Conservation (phyloP, 2,797 vertebrate species). For the Eptatretus atami region DNA sequence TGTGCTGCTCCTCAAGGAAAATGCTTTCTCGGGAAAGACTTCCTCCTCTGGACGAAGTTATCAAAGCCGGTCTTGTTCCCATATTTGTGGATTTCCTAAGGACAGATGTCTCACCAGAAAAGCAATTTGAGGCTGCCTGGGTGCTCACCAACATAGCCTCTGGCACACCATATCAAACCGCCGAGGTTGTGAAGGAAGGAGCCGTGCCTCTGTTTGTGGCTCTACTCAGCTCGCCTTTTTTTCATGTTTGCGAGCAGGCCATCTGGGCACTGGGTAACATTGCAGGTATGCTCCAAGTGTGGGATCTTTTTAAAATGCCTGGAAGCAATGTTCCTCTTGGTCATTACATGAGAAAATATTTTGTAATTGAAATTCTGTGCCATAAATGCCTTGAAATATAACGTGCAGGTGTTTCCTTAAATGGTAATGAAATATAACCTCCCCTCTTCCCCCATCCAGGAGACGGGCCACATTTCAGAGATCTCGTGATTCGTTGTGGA, state of each 20-base stretch:
- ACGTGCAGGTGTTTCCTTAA: too few species aligned
- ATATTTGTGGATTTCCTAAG: constrained; percentile 53
- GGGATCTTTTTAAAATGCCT: too few species aligned
- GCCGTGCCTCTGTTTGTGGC: constrained; percentile 55
- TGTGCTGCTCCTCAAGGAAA: constrained; percentile 24
- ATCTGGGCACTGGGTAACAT: constrained; percentile 92
- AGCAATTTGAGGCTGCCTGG: constrained; percentile 93
- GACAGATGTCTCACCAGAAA: constrained; percentile 27
- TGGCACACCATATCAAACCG: constrained; percentile 56
- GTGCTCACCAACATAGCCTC: constrained; percentile 91
- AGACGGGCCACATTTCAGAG: constrained; percentile 54
- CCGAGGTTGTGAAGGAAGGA: constrained; percentile 58
- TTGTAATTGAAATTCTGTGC: too few species aligned
- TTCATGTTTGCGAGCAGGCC: constrained; percentile 83
- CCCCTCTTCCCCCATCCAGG: constrained; percentile 17
- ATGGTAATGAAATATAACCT: too few species aligned
- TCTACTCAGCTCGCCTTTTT: constrained; percentile 39
- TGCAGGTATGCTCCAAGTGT: constrained; percentile 25
- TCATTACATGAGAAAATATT: too few species aligned
- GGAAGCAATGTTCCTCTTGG: too few species aligned
- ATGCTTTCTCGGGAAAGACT: constrained; percentile 70
- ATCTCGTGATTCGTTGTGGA: constrained; percentile 66
- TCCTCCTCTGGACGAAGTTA: constrained; percentile 67
- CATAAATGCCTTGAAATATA: too few species aligned
- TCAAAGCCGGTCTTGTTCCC: constrained; percentile 48